Conservation (phyloP, 2,797 vertebrate species). For the Catamblyrhynchus diadema region DNA sequence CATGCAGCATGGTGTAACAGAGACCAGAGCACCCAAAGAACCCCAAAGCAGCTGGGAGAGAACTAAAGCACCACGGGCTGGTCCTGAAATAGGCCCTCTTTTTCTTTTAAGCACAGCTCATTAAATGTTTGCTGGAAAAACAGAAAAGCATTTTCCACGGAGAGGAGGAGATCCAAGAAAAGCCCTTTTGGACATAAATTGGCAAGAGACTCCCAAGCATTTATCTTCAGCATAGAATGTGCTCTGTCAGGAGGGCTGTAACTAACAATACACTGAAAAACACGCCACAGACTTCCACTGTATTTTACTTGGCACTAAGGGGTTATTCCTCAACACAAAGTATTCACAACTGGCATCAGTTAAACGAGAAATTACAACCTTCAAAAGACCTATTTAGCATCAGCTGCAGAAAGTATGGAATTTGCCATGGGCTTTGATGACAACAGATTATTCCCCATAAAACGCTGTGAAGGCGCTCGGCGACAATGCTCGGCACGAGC, state of each 20-base stretch:
- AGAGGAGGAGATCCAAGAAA: conserved; percentile 70
- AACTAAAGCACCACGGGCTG: background rate
- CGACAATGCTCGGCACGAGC: background rate
- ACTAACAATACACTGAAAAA: conserved; percentile 76
- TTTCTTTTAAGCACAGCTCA: conserved; percentile 50
- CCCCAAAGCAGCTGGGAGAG: background rate
- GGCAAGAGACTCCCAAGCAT: conserved; percentile 64
- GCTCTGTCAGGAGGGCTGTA: conserved; percentile 74
- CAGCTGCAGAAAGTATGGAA: conserved; percentile 72
- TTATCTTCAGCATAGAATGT: conserved; percentile 75
- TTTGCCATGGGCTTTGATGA: conserved; percentile 64
- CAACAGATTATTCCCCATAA: conserved; percentile 63
- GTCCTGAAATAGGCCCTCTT: conserved; percentile 40
- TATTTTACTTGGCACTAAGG: conserved; percentile 75
- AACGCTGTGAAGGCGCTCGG: background rate
- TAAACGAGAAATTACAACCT: conserved; percentile 76
- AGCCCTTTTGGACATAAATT: conserved; percentile 69
- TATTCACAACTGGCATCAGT: conserved; percentile 72
- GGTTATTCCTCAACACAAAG: conserved; percentile 76
- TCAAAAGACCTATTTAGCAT: conserved; percentile 73
- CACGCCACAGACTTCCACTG: conserved; percentile 74
- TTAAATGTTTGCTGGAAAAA: conserved; percentile 70
- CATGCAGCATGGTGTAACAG: fast-evolving
- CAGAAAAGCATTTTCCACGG: conserved; percentile 72
- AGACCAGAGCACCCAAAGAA: background rate